A percentile compares a stretch with the other conserved stretches of the same genome.
Conservation (phyloP, 1,140 invertebrate genomes). For the Oryctes rhinoceros region DNA sequence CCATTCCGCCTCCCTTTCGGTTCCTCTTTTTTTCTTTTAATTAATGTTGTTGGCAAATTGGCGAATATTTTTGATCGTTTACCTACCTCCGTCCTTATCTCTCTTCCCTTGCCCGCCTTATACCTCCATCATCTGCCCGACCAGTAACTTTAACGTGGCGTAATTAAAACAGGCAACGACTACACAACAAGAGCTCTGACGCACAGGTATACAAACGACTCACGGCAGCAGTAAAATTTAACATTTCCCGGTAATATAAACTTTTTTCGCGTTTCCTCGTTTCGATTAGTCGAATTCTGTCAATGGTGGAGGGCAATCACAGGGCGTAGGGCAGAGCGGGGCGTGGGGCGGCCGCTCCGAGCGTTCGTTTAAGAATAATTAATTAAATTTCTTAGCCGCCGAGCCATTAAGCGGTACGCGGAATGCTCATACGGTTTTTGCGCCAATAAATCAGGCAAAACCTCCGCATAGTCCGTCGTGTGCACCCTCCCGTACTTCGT, state of each 20-base stretch:
- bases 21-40: neutral
- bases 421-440: constrained; percentile 46
- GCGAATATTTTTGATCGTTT: constrained; percentile 22
- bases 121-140: neutral
- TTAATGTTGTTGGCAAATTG: constrained; percentile 18
- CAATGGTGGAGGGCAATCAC: neutral
- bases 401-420: neutral
- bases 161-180: neutral
- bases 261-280: constrained; percentile 48
- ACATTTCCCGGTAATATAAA: constrained; percentile 48
- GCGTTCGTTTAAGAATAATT: constrained; percentile 48
- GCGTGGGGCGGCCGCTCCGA: neutral
- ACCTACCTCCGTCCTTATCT: neutral
- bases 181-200: neutral
- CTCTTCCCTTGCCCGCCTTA: neutral
- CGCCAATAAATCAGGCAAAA: constrained; percentile 43
- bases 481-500: constrained; percentile 32
- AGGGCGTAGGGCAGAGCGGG: neutral
- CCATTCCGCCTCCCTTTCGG: neutral
- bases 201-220: neutral
- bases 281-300: constrained; percentile 4
- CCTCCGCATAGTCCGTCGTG: neutral
- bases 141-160: neutral
- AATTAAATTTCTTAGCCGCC: constrained; percentile 49
- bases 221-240: constrained; percentile 44